Conservation (phyloP, 1,140 invertebrate species). For the Scylla paramamosain region DNA sequence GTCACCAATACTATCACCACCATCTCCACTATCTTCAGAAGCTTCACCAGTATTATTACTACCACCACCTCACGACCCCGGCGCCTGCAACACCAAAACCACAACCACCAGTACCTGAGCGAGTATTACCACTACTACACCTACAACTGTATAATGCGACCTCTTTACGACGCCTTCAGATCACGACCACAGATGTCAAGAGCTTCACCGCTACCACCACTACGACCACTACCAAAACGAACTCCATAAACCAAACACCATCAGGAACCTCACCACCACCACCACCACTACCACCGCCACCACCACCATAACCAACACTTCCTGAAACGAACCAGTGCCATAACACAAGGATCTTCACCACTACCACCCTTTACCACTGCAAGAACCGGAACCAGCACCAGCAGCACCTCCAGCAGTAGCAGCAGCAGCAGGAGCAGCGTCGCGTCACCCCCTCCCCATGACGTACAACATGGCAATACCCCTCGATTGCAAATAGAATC, state of each 20-base stretch:
- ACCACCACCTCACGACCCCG: not conserved
- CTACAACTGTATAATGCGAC: not conserved
- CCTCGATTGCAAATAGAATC: slow-evolving; percentile 74
- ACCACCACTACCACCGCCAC: no score
- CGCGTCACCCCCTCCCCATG: slow-evolving; percentile 54
- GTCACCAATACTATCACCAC: not conserved
- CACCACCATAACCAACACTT: no score
- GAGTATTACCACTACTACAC: not conserved
- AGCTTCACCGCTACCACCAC: not conserved
- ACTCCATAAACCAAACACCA: no score
- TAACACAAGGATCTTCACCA: no score
- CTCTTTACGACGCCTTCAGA: no score
- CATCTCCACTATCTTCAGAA: not conserved
- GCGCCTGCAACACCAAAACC: not conserved
- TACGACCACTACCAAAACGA: not conserved
- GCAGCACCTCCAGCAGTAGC: not conserved
- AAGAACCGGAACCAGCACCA: not conserved
- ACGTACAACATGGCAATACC: slow-evolving; percentile 63
- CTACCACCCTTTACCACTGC: not conserved
- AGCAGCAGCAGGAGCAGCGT: not conserved
- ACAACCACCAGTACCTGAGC: not conserved
- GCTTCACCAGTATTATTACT: not conserved
- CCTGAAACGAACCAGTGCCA: no score
- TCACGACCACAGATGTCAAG: not conserved
- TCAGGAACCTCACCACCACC: no score